Percentiles rank a stretch among this genome's conserved stretches.
Evolutionary conservation across 2,888 invertebrate genomes (phyloP).

Genomic region (Parnassius glacialis): DNA sequence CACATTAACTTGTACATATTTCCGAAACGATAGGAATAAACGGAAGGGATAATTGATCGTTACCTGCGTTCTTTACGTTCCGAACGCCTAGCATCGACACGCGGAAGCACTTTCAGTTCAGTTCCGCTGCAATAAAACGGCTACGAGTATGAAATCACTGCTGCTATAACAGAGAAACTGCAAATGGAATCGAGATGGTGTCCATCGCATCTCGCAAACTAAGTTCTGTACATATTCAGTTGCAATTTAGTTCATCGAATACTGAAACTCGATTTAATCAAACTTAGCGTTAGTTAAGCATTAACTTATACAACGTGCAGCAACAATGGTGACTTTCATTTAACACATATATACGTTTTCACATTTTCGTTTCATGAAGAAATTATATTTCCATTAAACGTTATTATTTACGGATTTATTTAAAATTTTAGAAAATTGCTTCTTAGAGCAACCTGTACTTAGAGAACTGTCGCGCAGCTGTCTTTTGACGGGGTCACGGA

Average conservation of each 20-base stretch:
- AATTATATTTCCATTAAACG: too few species aligned
- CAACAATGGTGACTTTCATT: too few species aligned
- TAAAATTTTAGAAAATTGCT: too few species aligned
- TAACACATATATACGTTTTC: too few species aligned
- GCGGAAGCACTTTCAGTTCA: constrained; percentile 23
- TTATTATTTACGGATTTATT: too few species aligned
- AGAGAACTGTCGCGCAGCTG: too few species aligned
- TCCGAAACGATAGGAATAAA: neutral
- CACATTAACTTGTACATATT: too few species aligned
- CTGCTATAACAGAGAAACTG: constrained; percentile 59
- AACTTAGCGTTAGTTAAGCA: neutral
- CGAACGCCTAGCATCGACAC: neutral
- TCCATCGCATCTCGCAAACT: constrained; percentile 35
- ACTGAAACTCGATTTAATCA: neutral
- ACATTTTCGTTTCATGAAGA: too few species aligned
- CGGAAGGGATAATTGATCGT: constrained; percentile 7
- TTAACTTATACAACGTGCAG: too few species aligned
- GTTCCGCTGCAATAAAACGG: constrained; percentile 25
- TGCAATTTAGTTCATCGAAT: constrained; percentile 13
- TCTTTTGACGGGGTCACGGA: too few species aligned
- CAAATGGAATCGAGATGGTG: constrained; percentile 64
- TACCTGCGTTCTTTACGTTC: constrained; percentile 11
- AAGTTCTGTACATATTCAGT: constrained; percentile 14
- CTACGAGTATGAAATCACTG: constrained; percentile 48
- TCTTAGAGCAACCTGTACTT: too few species aligned